Evolutionary conservation across 1,140 invertebrate genomes (phyloP), one percentile per base, ranked within the genome.

Genomic region (Ooceraea biroi): DNA sequence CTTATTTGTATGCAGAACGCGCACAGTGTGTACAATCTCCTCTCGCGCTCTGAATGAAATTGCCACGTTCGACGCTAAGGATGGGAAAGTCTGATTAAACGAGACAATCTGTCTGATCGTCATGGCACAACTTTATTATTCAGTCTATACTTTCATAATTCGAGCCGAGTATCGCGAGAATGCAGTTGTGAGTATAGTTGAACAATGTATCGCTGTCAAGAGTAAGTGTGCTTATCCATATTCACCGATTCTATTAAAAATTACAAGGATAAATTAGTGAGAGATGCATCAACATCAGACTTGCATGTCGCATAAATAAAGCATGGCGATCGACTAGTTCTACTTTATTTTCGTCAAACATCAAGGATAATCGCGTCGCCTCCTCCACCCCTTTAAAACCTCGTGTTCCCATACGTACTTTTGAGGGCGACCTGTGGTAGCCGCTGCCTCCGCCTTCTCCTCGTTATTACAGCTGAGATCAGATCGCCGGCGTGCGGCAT

Each of bases 351-450:
- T 36, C 44, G 1, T 8, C 3, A 72, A 17, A n/a, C 12, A 0
- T n/a, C 14, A 73, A 73, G 10, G 10, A 22, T 36, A 8, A 4
- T 14, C n/a, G 11, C 11, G 4, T 46, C 3, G 7, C 55, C 2
- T 41, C 30, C 11, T 63, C 19, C 25, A 65, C 61, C 63, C 55
- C 27, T 46, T 65, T 11, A 76, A 8, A 27, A 8, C 22, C 52
- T 4, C 10, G 30, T 22, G 3, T 36, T 11, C 8, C 19, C 7
- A 69, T 89, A 89, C 88, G 57, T 89, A 89, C 88, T 88, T 88
- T 86, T 83, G 7, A 86, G 57, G 57, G 82, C 77, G 68, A 41
- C 19, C 19, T 76, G 52, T 19, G 63, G 17, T 17, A 60, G 11
- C 1, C 55, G 73, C 3, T 25, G 65, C 17, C 25, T 19, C 41